Evolutionary conservation across 2,797 vertebrate species (phyloP).

Genomic region (Neosalanx taihuensis): DNA sequence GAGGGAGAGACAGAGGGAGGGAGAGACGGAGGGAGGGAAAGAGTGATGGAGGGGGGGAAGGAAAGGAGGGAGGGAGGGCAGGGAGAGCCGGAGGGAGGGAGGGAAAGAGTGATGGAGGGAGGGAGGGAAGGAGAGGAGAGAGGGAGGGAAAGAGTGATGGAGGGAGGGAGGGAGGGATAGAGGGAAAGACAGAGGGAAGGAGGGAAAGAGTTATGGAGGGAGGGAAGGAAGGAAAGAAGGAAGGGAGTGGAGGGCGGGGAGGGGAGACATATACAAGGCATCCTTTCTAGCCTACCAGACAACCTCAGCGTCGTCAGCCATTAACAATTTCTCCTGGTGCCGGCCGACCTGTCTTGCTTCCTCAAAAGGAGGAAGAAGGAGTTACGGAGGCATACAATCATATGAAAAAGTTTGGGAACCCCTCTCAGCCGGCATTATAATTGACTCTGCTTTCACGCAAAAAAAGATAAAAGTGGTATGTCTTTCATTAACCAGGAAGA

Average conservation of each 20-base stretch:
- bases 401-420: no score
- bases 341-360: constrained; percentile 44
- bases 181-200: neutral
- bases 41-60: no score
- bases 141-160: no score
- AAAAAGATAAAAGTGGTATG: no score
- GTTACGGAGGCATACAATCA: constrained; percentile 44
- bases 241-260: constrained; percentile 10
- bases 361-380: constrained; percentile 46
- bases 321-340: constrained; percentile 61
- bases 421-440: no score
- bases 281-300: constrained; percentile 62
- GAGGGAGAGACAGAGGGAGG: neutral
- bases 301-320: constrained; percentile 57
- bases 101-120: neutral
- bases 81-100: neutral
- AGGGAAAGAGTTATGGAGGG: neutral
- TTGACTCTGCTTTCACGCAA: no score
- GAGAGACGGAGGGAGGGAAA: no score
- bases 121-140: no score
- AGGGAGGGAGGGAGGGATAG: constrained; percentile 20
- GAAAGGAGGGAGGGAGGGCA: neutral
- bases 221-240: no score
- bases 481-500: no score
- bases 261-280: constrained; percentile 45